These are phyloP conservation scores for Mythimna pallens DNA, from an alignment of 2,888 invertebrate genomes.

Conservation along the genomic window DNA sequence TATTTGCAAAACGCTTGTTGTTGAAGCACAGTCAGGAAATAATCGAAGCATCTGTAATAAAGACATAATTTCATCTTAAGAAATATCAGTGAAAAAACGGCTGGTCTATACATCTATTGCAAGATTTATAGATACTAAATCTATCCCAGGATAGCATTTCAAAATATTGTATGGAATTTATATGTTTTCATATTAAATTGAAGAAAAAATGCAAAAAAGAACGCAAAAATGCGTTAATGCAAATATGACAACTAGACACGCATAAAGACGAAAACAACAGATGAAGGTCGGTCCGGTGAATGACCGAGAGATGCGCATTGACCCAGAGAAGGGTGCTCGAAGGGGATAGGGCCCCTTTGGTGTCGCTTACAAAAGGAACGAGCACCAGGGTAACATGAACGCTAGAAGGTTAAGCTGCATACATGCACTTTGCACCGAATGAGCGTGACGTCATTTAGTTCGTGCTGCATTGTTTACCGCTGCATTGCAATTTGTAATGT, in stretches of 20 bases:
- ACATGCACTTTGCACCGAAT: constrained; percentile 90
- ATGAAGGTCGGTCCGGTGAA: constrained; percentile 78
- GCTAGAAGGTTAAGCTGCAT: constrained; percentile 87
- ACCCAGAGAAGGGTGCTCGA: constrained; percentile 89
- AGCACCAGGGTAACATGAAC: constrained; percentile 87
- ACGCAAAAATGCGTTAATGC: constrained; percentile 19
- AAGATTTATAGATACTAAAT: constrained; percentile 15
- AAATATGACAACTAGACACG: constrained; percentile 45
- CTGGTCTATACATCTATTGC: constrained; percentile 2
- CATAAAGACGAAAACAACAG: constrained; percentile 58
- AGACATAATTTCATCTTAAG: background rate
- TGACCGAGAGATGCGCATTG: constrained; percentile 85
- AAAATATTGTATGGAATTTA: background rate
- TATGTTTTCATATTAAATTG: background rate
- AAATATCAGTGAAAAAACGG: background rate
- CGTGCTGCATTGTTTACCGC: constrained; percentile 85
- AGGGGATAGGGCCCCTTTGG: constrained; percentile 91
- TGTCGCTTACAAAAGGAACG: constrained; percentile 88
- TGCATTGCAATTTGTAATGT: constrained; percentile 78
- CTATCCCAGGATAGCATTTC: background rate
- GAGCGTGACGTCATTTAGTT: constrained; percentile 85
- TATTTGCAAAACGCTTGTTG: too few relatives aligned
- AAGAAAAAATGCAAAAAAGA: constrained; percentile 12
- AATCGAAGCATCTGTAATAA: background rate
- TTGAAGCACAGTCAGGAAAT: background rate